Evolutionary conservation across 2,797 vertebrate genomes (phyloP), one percentile per base, ranked within the genome.

Genomic region (Salmo trutta): DNA sequence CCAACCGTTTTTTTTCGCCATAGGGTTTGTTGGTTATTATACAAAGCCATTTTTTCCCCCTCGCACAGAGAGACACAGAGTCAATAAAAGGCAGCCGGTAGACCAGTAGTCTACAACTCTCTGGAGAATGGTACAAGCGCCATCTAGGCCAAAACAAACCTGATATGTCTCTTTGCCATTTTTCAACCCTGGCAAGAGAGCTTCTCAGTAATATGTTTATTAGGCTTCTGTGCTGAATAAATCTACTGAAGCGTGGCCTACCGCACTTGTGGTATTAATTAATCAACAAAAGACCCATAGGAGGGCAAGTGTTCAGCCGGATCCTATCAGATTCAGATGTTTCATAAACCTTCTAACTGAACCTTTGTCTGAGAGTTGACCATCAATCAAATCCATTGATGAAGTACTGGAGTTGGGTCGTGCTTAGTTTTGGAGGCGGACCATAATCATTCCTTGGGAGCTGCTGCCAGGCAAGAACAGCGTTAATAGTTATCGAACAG

Each of bases 1-100:
- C 96, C 96, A 97, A 95, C 91, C 87, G 95, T 90, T 47, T 92
- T 91, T 89, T 86, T 83, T 78, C 74, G 92, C 94, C 92, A 93
- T 95, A 95, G 94, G 95, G 66, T 87, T 86, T 86, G 68, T 87
- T 87, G 87, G 94, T 96, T 96, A 96, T 97, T 96, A 96, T 92
- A 96, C 93, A 95, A 96, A 97, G 95, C 93, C 93, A 93, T 95
- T 96, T 96, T 96, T 95, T 95, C 87, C 88, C 90, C 91, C 93
- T 94, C 94, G 95, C 90, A 89, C 92, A 93, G 93, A 88, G 91
- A 96, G 94, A 95, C 41, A 47, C 10, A 47, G 2, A 94, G 93
- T 96, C 95, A 95, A 91, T 95, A 95, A 95, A 96, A 95, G 94
- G 88, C 92, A 90, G 91, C 91, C 69, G 81, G 94, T 95, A 94